Base-by-base conservation (phyloP, 2,797 vertebrate genomes). In the Loris lydekkerianus region DNA sequence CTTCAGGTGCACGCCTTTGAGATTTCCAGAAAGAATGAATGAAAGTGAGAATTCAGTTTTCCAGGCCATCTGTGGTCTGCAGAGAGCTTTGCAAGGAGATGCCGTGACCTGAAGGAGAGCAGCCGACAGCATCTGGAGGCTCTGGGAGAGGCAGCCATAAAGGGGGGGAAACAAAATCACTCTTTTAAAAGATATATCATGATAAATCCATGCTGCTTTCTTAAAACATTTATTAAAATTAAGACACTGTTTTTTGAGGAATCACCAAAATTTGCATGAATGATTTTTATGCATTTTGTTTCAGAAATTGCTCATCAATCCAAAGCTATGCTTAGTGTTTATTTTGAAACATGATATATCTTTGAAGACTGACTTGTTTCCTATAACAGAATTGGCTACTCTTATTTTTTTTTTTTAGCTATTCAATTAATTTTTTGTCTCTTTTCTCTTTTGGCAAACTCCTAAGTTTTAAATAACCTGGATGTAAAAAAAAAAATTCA, bases 1-100 rank as follows among this genome's bases (percentile, higher is more conserved):
- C 99, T 99, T 97, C 99, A 99, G 98, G 99, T 99, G 97, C 99
- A 99, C 97, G 99, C 99, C 0, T 99, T 99, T 75, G 99, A 99
- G 98, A 99, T 99, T 96, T 99, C 96, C 99, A 99, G 93, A 99
- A 99, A 78, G 99, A 99, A 98, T 99, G 94, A 99, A 99, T 25
- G 99, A 99, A 97, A 99, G 99, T 7, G 99, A 99, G 92, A 99
- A 99, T 87, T 99, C 99, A 0, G 99, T 99, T 86, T 99, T 99
- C 97, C 99, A 99, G 98, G 99, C 99, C 0, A 98, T 99, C 96
- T 98, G 99, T 8, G 99, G 99, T 29, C 99, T 99, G 69, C 99
- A 99, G 96, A 98, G 99, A 96, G 99, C 99, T 34, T 98, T 99
- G 73, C 99, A 99, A 97, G 99, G 99, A 1, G 99, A 99, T 6